Base-by-base conservation (phyloP, 1,140 invertebrate species). In the Meloidogyne exigua region DNA sequence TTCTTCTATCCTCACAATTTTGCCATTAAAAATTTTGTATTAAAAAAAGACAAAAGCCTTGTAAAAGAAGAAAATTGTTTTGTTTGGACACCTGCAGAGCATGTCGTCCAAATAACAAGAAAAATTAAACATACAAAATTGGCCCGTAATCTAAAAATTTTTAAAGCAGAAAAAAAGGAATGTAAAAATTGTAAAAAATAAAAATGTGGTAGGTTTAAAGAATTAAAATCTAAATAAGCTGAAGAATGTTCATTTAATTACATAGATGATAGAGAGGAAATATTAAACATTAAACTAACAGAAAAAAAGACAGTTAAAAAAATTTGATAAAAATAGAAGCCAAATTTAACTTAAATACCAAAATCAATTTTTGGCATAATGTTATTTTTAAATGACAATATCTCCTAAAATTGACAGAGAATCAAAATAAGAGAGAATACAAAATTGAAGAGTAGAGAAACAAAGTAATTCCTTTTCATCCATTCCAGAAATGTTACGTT, bases 71-170 rank as follows among this genome's bases (percentile, higher is more conserved):
- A n/a, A n/a, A 57, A 4, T 18, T 18, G 18, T 57, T 7, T n/a
- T 57, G 49, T 57, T 57, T 57, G 49, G 49, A 57, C 49, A 57
- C 49, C 49, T 57, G 49, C 49, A 57, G 49, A 57, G 49, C 49
- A n/a, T 57, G 18, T 9, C 49, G 18, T 9, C 49, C 49, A 57
- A 57, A 57, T 57, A 39, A 57, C 49, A 57, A 57, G 49, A n/a
- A 57, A 32, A 32, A 32, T n/a, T n/a, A 32, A 57, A 21, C 21
- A 57, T n/a, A 57, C 4, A 57, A 57, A 57, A 57, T 57, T 57
- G 49, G 49, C n/a, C 18, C 5, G 5, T n/a, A n/a, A n/a, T 49
- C 44, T 18, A 57, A 57, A 57, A 57, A 18, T 1, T 13, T 18
- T 3, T 3, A n/a, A 57, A 57, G 7, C 5, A n/a, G 5, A 57